Base-by-base conservation (phyloP, 64 coral and sea anemone species). In the Montipora efflorescens region DNA sequence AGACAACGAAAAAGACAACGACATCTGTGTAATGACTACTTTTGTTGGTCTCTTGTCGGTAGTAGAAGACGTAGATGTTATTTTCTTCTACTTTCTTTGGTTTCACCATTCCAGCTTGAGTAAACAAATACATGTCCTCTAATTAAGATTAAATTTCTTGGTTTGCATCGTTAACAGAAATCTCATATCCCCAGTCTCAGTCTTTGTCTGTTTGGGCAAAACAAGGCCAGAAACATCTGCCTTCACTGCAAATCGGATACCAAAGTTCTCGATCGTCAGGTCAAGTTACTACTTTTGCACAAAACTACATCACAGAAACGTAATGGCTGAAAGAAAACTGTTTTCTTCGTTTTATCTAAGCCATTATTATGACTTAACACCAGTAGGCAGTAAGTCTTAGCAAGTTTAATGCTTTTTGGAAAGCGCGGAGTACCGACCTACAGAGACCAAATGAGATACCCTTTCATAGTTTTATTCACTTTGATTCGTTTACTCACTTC, bases 221-320 rank as follows among this genome's bases (percentile, higher is more conserved):
- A 59, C 28, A 67, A 83, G 55, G 20, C 36, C 53, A 11, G 11
- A 83, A 67, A 67, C 81, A 84, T 59, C 81, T 84, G 81, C 59
- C 16, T 45, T 1, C 13, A 67, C 7, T 47, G 81, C 81, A 84
- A 84, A 67, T 45, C 28, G 4, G 47, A 47, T 6, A 47, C 44
- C 36, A 11, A 4, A 12, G 61, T 11, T 64, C 61, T 11, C 25
- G 14, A 0, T 76, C 4, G 23, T 9, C 76, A 48, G 48, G 20
- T 80, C 78, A 55, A 10, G 74, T 76, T 76, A 46, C 76, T 46
- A 4, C 13, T 78, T 3, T 13, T 78, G 61, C 61, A 64, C 46
- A 46, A 4, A 71, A 22, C 19, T 3, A 5, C 9, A 57, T 5
- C 6, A 6, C 53, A 6, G 6, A 57, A 6, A 57, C 6, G 7